These are phyloP conservation scores for Cydia splendana DNA, from an alignment of 1,140 invertebrate genomes.

Conservation along the genomic window DNA sequence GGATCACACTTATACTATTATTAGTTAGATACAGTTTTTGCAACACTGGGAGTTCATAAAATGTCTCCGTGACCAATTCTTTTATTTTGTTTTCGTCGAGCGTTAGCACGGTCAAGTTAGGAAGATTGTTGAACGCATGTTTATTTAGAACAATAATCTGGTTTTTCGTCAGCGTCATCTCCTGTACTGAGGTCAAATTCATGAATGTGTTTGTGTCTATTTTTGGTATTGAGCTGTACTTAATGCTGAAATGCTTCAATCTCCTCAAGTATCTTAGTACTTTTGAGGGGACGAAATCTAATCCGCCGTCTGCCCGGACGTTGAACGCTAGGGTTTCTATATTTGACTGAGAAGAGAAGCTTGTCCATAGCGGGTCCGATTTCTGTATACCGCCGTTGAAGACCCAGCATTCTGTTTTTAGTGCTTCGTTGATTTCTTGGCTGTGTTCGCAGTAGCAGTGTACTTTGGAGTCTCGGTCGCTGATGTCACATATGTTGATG, in stretches of 20 bases:
- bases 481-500: slow-evolving; percentile 75
- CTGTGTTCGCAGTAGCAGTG: slow-evolving; percentile 77
- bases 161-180: slow-evolving; percentile 85
- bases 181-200: slow-evolving; percentile 83
- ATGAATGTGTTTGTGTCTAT: slow-evolving; percentile 85
- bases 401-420: slow-evolving; percentile 82
- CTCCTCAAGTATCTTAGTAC: slow-evolving; percentile 83
- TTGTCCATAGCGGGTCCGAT: slow-evolving; percentile 85
- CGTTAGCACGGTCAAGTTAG: slow-evolving; percentile 82
- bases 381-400: slow-evolving; percentile 83
- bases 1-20: slow-evolving; percentile 86
- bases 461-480: slow-evolving; percentile 73
- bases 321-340: slow-evolving; percentile 85
- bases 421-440: slow-evolving; percentile 70
- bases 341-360: slow-evolving; percentile 85
- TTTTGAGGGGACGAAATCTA: slow-evolving; percentile 85
- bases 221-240: slow-evolving; percentile 85
- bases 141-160: slow-evolving; percentile 82
- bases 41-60: slow-evolving; percentile 85
- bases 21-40: slow-evolving; percentile 84
- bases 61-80: slow-evolving; percentile 86
- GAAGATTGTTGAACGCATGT: slow-evolving; percentile 85
- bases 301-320: slow-evolving; percentile 82
- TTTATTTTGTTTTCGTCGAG: slow-evolving; percentile 86
- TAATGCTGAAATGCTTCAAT: slow-evolving; percentile 83